Percentiles rank a stretch among this genome's conserved stretches.
phyloP scores from a whole-genome alignment of 1,140 invertebrate species.

The Drosophila bocki region DNA sequence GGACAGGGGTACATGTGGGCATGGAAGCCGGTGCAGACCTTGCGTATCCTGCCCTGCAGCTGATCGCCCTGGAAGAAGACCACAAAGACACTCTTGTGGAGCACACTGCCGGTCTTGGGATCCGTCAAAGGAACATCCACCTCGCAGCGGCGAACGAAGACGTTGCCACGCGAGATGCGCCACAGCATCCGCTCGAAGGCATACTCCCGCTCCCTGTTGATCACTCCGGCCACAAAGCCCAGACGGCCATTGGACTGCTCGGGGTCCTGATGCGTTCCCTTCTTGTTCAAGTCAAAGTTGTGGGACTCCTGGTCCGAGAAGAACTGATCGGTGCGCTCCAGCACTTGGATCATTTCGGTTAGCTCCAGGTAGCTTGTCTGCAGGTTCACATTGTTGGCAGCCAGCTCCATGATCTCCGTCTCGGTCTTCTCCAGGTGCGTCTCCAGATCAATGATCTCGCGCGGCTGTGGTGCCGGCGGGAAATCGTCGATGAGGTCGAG shows the following conservation, averaged over 20 bases:
- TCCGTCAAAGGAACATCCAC: slow-evolving; percentile 95
- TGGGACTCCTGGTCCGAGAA: slow-evolving; percentile 74
- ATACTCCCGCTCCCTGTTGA: slow-evolving; percentile 94
- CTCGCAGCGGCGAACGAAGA: slow-evolving; percentile 94
- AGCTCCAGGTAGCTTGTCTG: slow-evolving; percentile 97
- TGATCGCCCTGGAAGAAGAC: slow-evolving; percentile 99
- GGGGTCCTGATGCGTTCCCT: slow-evolving; percentile 89
- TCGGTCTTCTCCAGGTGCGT: slow-evolving; percentile 96
- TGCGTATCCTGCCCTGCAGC: slow-evolving; percentile 96
- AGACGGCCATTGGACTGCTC: slow-evolving; percentile 87
- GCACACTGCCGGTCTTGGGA: slow-evolving; percentile 92
- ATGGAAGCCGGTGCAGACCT: slow-evolving; percentile 98
- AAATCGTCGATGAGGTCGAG: slow-evolving; percentile 92
- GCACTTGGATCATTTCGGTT: slow-evolving; percentile 96
- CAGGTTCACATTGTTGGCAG: slow-evolving; percentile 96
- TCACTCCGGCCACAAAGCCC: slow-evolving; percentile 94
- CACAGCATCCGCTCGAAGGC: slow-evolving; percentile 98
- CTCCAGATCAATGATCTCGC: slow-evolving; percentile 94
- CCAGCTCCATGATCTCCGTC: slow-evolving; percentile 96
- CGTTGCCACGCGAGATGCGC: slow-evolving; percentile 96
- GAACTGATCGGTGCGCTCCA: slow-evolving; percentile 94
- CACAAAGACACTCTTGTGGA: slow-evolving; percentile 98
- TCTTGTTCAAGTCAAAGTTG: slow-evolving; percentile 86
- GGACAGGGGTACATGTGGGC: slow-evolving; percentile 98
- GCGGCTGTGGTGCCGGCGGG: slow-evolving; percentile 95